Base-by-base conservation (phyloP, 2,888 invertebrate genomes). In the Lasioglossum figueresi region DNA sequence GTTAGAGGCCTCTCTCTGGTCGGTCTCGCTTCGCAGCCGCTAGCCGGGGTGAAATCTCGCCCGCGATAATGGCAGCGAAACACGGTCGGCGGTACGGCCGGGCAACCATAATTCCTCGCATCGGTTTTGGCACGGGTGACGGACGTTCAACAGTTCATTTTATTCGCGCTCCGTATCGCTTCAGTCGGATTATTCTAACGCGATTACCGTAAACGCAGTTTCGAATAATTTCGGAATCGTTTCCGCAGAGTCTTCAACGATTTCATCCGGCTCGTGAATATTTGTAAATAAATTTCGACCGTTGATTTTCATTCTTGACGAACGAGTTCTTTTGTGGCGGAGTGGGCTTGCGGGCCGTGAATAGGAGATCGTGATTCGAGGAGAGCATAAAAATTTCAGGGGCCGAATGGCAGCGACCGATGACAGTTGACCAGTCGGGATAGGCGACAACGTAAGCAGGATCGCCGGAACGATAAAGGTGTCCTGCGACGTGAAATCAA, bases 11-110 rank as follows among this genome's bases (percentile, higher is more conserved):
- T 37, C 31, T 56, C 27, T 2, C n/a, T n/a, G 4, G 8, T 12
- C 56, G 70, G 63, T 68, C 34, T 74, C 76, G 78, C 75, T 63
- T 23, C 80, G 72, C 45, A 40, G 37, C 37, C n/a, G 48, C 59
- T 12, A 12, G 56, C 56, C 4, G 40, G 63, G 48, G 70, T 31
- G 45, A 76, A 76, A 76, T 43, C 31, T 45, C 43, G 19, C 27
- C 27, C 66, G 66, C 66, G 63, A 76, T 34, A 59, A 45, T 63
- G 34, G 45, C 27, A 27, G 6, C 4, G 5, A 23, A 66, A 45
- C 66, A 68, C 34, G 23, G 66, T 8, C 27, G 43, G 59, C 12
- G n/a, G n/a, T 34, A 34, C 52, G 12, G 34, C 34, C 52, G 37
- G 40, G 27, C 56, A 40, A 59, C 37, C 40, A 40, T 59, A 68